Evolutionary conservation across 2,888 invertebrate species (phyloP).

Genomic region (Sinohyriopsis cumingii): DNA sequence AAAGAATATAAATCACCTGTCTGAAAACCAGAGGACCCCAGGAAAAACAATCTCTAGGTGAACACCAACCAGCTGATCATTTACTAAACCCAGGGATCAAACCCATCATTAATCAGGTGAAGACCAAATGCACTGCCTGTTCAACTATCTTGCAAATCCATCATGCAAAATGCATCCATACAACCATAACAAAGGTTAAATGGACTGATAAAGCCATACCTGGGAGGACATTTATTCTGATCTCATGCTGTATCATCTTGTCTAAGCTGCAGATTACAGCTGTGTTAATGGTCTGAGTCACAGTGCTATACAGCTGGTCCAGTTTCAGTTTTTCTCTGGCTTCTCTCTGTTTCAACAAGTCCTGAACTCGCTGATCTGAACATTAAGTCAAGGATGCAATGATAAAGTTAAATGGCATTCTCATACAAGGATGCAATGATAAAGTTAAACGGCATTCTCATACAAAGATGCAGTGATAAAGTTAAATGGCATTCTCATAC

Average conservation of each 20-base stretch:
- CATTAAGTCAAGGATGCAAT: too few relatives aligned
- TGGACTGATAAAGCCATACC: conserved; percentile 56
- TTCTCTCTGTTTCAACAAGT: conserved; percentile 56
- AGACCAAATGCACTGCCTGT: too few relatives aligned
- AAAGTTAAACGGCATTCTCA: too few relatives aligned
- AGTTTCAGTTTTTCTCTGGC: conserved; percentile 54
- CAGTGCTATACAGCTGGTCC: conserved; percentile 73
- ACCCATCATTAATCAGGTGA: too few relatives aligned
- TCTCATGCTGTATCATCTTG: conserved; percentile 76
- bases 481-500: not conserved
- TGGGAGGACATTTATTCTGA: conserved; percentile 74
- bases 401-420: too few relatives aligned
- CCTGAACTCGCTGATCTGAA: conserved; percentile 60
- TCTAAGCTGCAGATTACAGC: conserved; percentile 76
- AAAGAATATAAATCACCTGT: not conserved
- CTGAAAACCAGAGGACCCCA: not conserved
- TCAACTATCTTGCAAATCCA: too few relatives aligned
- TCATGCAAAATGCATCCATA: too few relatives aligned
- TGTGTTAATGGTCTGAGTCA: conserved; percentile 76
- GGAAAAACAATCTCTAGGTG: conserved; percentile 59
- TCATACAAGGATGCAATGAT: not conserved
- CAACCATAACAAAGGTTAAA: too few relatives aligned
- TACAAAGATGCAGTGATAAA: too few relatives aligned
- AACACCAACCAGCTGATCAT: conserved; percentile 14
- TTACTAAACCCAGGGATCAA: too few relatives aligned